A percentile compares a stretch with the other conserved stretches of the same genome.
phyloP scores from a whole-genome alignment of 2,113 vertebrate species.

The Lathamus discolor region DNA sequence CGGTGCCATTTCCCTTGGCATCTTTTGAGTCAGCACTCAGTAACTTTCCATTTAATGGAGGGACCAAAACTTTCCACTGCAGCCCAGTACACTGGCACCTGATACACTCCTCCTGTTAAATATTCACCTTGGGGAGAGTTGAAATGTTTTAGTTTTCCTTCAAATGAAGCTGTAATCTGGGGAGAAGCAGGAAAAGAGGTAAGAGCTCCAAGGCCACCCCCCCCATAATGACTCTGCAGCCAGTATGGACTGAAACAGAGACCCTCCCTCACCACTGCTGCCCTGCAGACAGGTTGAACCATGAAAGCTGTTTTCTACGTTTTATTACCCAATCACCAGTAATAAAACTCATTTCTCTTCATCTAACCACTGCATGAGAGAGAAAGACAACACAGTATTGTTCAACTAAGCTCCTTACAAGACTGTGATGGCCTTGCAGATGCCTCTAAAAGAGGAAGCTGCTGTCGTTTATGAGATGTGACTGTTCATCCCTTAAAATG shows the following conservation, averaged over 20 bases:
- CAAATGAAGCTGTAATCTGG: not conserved
- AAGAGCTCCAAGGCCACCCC: not conserved
- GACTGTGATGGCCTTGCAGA: not conserved
- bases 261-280: no score
- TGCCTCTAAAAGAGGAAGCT: not conserved
- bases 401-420: not conserved
- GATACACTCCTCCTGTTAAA: not conserved
- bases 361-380: not conserved
- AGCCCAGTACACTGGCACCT: not conserved
- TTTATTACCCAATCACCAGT: not conserved
- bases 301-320: not conserved
- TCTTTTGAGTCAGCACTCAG: not conserved
- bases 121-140: not conserved
- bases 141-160: not conserved
- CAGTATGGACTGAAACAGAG: not conserved
- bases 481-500: not conserved
- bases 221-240: not conserved
- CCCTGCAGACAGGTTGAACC: not conserved
- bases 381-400: not conserved
- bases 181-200: not conserved
- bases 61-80: not conserved
- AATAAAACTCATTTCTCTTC: not conserved
- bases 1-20: not conserved
- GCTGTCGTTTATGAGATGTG: not conserved
- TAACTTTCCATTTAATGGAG: not conserved